Evolutionary conservation across 2,113 vertebrate species (phyloP).

Genomic region (Stegostoma tigrinum): DNA sequence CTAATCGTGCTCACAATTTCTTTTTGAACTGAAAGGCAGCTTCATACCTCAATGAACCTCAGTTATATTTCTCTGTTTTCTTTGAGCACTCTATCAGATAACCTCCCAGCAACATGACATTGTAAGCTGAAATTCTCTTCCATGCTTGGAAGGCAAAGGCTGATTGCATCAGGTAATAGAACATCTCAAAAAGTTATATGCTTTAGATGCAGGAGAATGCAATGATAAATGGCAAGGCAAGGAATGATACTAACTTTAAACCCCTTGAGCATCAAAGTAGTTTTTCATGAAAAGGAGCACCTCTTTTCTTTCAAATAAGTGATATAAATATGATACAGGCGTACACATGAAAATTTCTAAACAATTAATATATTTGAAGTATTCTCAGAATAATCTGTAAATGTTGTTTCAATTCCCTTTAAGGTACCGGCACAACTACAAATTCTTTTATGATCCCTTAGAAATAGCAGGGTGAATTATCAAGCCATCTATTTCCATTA

Average conservation of each 20-base stretch:
- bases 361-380: neutral
- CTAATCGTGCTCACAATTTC: neutral
- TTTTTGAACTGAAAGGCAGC: neutral
- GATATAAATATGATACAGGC: neutral
- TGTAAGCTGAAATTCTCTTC: neutral
- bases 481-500: neutral
- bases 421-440: no score
- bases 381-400: neutral
- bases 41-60: neutral
- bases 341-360: neutral
- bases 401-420: neutral
- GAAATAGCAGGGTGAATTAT: neutral
- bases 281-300: neutral
- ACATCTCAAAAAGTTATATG: neutral
- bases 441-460: neutral
- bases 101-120: neutral
- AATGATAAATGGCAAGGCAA: neutral
- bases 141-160: neutral
- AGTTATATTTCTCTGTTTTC: neutral
- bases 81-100: neutral
- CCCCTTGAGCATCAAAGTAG: neutral
- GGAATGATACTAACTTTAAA: neutral
- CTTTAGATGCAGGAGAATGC: neutral
- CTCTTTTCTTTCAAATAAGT: neutral
- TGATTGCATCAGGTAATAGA: constrained; percentile 7